Percentiles rank a stretch among this genome's conserved stretches.
Evolutionary conservation across 2,797 vertebrate genomes (phyloP).

Genomic region (Pangasius djambal): DNA sequence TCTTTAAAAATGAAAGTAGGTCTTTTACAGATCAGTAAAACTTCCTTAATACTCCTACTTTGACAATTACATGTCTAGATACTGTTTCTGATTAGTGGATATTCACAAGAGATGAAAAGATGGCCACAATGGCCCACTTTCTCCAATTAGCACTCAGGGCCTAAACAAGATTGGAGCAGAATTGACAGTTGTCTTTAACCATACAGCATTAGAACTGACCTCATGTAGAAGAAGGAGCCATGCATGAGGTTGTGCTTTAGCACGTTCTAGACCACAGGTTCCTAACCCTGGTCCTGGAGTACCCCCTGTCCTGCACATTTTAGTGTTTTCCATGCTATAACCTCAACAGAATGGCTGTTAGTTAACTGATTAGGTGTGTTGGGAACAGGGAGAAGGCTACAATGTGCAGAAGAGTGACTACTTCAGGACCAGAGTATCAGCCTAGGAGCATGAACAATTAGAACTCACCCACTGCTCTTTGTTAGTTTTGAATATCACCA

Average conservation of each 20-base stretch:
- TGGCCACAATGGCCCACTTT: background rate
- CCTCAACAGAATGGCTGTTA: background rate
- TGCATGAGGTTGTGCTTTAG: background rate
- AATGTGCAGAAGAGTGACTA: background rate
- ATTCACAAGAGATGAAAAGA: background rate
- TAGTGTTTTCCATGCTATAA: background rate
- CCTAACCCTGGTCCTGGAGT: background rate
- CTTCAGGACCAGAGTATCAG: background rate
- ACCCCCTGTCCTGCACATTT: background rate
- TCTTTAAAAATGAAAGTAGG: conserved; percentile 2
- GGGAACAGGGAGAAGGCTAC: background rate
- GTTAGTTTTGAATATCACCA: conserved; percentile 4
- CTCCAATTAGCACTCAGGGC: background rate
- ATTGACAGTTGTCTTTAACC: background rate
- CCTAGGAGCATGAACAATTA: background rate
- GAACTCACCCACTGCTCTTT: background rate
- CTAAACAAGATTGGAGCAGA: background rate
- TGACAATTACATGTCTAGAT: background rate
- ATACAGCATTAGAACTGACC: background rate
- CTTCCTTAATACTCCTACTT: background rate
- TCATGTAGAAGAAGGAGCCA: background rate
- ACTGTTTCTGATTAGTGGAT: background rate
- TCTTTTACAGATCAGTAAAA: background rate
- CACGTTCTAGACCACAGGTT: background rate
- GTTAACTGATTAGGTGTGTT: background rate